Evolutionary conservation across 1,140 invertebrate genomes (phyloP), one percentile per base, ranked within the genome.

Genomic region (Zaprionus gabonicus): DNA sequence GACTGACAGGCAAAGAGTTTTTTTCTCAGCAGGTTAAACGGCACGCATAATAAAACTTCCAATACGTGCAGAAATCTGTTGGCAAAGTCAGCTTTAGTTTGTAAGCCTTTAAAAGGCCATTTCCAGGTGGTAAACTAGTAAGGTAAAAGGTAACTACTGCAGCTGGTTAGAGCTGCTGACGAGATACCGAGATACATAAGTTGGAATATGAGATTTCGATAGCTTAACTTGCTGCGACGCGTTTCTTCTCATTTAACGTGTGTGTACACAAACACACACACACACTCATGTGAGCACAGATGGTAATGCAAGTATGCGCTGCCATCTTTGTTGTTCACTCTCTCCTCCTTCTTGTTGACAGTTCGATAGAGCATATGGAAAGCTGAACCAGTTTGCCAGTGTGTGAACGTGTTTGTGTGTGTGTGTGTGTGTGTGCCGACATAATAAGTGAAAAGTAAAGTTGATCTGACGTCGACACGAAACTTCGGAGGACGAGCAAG

Each of bases 401-500:
- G 44, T 25, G 49, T 64, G 44, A 12, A 5, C 20, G 3, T 25
- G 57, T 51, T 5, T 60, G 27, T 63, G 27, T 44, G 38, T 38
- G 15, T 62, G 15, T 62, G 49, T 63, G 27, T 53, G 49, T 46
- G 28, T 62, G 27, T 82, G 69, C 63, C 59, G 76, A 82, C 63
- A 76, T 46, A 74, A 71, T 68, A 80, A 71, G 63, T 64, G 53
- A 64, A 69, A 56, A 49, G 60, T 23, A 62, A 82, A 77, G 64
- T 71, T 69, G 56, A 46, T 60, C 76, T 65, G 71, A 80, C 67
- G 73, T 86, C 78, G 87, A 69, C 76, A 75, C 73, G 58, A 69
- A 74, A 87, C 59, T 69, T 74, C 46, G 9, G 41, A 68, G 12
- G 31, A 68, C 10, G 51, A 41, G 63, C 56, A 64, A 53, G 63